A percentile compares a stretch with the other conserved stretches of the same genome.
phyloP scores from a whole-genome alignment of 2,888 invertebrate genomes.

The Synergus laeviventris region DNA sequence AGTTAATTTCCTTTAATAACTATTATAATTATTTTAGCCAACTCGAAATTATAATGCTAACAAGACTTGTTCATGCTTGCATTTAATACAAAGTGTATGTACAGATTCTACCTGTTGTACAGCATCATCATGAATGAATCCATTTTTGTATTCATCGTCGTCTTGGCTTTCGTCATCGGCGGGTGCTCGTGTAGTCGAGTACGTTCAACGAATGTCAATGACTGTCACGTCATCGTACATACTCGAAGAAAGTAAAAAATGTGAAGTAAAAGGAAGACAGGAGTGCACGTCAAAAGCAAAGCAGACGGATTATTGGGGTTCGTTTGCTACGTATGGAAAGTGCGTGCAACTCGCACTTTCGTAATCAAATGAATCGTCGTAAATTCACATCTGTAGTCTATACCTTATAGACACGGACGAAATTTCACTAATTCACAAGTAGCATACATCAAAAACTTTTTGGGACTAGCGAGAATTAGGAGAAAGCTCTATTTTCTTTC shows the following conservation, averaged over 20 bases:
- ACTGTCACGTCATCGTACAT: slow-evolving; percentile 27
- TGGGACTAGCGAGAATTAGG: neutral
- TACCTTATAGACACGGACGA: neutral
- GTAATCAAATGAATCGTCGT: slow-evolving; percentile 44
- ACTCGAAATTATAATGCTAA: neutral
- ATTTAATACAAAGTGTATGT: neutral
- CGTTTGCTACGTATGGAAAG: slow-evolving; percentile 53
- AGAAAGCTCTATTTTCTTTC: neutral
- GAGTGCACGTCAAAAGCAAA: slow-evolving; percentile 35
- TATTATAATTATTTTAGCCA: too few species aligned
- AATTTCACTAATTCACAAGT: slow-evolving; percentile 20
- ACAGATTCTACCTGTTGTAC: too few species aligned
- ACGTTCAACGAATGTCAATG: slow-evolving; percentile 30
- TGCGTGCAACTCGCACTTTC: slow-evolving; percentile 53
- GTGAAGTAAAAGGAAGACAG: slow-evolving; percentile 43
- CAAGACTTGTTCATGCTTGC: neutral
- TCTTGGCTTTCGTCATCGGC: slow-evolving; percentile 14
- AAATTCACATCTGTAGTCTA: slow-evolving; percentile 1
- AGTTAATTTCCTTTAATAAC: too few species aligned
- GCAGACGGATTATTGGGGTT: slow-evolving; percentile 46
- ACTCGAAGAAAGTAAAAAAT: slow-evolving; percentile 42
- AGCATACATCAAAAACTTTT: neutral
- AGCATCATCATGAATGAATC: slow-evolving; percentile 16
- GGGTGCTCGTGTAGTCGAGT: slow-evolving; percentile 18
- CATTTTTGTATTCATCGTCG: slow-evolving; percentile 4